A percentile compares a stretch with the other conserved stretches of the same genome.
Evolutionary conservation across 2,888 invertebrate species (phyloP).

Genomic region (Latheticus oryzae): DNA sequence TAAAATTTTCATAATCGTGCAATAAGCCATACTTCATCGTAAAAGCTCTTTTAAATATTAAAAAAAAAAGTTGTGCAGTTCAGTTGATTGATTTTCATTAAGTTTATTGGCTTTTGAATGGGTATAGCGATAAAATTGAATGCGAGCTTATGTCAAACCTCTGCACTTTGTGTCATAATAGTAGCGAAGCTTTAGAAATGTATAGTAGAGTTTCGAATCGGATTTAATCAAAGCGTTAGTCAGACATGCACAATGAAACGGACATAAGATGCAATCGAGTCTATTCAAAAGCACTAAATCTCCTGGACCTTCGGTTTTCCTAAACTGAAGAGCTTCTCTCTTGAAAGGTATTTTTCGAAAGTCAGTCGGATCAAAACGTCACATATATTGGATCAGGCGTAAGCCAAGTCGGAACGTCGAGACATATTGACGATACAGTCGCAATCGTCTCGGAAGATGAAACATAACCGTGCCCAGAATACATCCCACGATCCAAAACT

Average conservation of each 20-base stretch:
- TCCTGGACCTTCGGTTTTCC: conserved; percentile 25
- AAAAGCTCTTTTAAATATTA: no score
- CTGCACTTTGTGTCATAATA: no score
- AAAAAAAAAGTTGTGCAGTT: no score
- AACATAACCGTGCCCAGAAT: not conserved
- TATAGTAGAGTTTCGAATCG: conserved; percentile 18
- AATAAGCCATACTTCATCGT: no score
- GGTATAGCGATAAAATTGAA: no score
- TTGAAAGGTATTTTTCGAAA: conserved; percentile 22
- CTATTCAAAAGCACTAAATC: conserved; percentile 33
- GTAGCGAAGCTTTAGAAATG: no score
- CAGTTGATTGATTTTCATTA: no score
- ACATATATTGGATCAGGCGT: conserved; percentile 11
- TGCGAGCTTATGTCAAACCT: no score
- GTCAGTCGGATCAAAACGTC: conserved; percentile 17
- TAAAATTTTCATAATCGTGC: no score
- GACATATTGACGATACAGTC: conserved; percentile 8
- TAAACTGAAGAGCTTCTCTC: conserved; percentile 15
- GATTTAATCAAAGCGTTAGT: conserved; percentile 33
- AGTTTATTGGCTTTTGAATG: no score
- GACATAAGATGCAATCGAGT: conserved; percentile 34
- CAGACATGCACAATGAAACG: conserved; percentile 34
- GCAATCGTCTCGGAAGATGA: not conserved
- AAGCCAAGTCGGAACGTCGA: conserved; percentile 16
- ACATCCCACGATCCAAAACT: no score